Base-by-base conservation (phyloP, 2,888 invertebrate genomes). In the Stenolophus ochropezus region DNA sequence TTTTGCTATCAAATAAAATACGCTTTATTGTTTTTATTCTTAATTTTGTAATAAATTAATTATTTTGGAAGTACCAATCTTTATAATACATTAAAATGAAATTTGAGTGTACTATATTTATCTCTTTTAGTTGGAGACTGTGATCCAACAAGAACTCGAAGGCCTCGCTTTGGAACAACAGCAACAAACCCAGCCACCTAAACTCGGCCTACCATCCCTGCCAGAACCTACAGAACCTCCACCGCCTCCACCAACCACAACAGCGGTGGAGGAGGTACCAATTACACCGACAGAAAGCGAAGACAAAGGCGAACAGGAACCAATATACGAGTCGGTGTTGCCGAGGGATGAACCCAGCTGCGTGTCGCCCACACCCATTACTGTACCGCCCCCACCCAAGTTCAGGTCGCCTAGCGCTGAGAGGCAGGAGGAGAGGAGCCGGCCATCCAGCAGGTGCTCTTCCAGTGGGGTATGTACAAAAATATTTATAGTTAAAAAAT, bases 251-350 rank as follows among this genome's bases (percentile, higher is more conserved):
- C 93, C 92, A 6, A 82, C 85, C 11, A 82, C 90, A 90, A 90
- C 86, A 88, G 47, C 89, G 89, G 61, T 91, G 90, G 65, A 92
- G 92, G 0, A 91, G 91, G 82, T 92, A 91, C 51, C 86, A 84
- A 82, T 86, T 84, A 82, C 84, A 73, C 71, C 82, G 78, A 11
- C 71, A 47, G 21, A 83, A 20, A 25, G 16, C 61, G 83, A 61
- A 79, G 82, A 86, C 84, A 82, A 86, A 84, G 84, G 84, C 83
- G 84, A 82, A 8, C 92, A 92, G 82, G 94, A 95, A 88, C 96
- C 96, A 0, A 97, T 97, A 84, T 97, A 97, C 87, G 96, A 97
- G 87, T 93, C 96, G 0, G 95, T 96, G 4, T 91, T 95, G 83
- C 95, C 95, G 0, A 90, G 95, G 4, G 94, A 93, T 56, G 93